Conservation (phyloP, 2,797 vertebrate genomes). For the Sebastiscus albofasciatus region DNA sequence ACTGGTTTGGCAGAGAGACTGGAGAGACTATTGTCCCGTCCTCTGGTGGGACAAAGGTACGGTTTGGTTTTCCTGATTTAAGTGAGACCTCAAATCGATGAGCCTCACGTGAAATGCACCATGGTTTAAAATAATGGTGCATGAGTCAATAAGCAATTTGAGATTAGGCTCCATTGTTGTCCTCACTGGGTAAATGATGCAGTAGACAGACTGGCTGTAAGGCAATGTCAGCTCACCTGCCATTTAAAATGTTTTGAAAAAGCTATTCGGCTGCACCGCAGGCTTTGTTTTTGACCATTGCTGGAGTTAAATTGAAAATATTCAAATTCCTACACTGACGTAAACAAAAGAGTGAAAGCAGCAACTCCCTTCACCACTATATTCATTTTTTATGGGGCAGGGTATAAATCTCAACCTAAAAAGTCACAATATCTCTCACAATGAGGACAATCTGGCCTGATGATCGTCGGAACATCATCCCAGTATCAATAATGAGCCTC, state of each 20-base stretch:
- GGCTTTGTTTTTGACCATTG: slow-evolving; percentile 17
- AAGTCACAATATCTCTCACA: not conserved
- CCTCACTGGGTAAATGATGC: slow-evolving; percentile 13
- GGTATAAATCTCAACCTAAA: not conserved
- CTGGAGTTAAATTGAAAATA: slow-evolving; percentile 1
- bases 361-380: not conserved
- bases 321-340: not conserved
- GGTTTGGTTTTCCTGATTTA: slow-evolving; percentile 36
- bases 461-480: not conserved
- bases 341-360: not conserved
- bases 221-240: slow-evolving; percentile 2
- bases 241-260: not conserved
- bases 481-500: not conserved
- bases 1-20: slow-evolving; percentile 40
- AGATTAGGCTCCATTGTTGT: slow-evolving; percentile 57
- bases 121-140: slow-evolving; percentile 57
- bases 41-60: slow-evolving; percentile 1
- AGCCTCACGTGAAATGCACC: slow-evolving; percentile 37
- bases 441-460: not conserved
- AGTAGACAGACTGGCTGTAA: slow-evolving; percentile 4
- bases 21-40: slow-evolving; percentile 15
- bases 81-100: slow-evolving; percentile 64
- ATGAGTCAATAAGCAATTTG: slow-evolving; percentile 76
- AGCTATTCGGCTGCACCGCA: not conserved
- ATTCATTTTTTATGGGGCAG: not conserved